Conservation (phyloP, 1,140 invertebrate genomes). For the Aporrectodea caliginosa region DNA sequence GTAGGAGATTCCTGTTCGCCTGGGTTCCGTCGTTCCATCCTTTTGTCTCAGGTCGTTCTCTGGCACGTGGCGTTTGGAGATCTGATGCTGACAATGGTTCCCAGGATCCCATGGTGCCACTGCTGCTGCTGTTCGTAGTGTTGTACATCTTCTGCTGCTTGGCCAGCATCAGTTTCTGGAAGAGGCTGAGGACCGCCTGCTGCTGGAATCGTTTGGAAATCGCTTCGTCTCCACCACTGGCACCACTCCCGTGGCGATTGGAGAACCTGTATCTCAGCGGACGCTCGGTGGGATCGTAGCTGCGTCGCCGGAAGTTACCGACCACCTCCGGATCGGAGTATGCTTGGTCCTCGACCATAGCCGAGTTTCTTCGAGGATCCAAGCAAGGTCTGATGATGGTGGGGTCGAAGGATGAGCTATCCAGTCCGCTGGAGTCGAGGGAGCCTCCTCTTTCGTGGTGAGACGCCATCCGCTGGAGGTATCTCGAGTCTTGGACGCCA, state of each 20-base stretch:
- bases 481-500: no score
- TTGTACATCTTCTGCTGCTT: background rate
- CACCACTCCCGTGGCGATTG: background rate
- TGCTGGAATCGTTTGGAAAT: background rate
- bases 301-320: background rate
- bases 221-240: background rate
- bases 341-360: background rate
- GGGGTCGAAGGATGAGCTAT: background rate
- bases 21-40: no score
- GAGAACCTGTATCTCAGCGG: background rate
- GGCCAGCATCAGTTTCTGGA: background rate
- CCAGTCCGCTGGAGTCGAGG: background rate
- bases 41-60: no score
- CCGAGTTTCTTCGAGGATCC: no score
- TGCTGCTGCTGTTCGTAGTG: slow-evolving; percentile 1
- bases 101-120: background rate
- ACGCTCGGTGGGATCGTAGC: background rate
- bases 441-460: background rate
- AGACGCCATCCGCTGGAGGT: no score
- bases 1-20: no score
- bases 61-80: no score
- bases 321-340: background rate
- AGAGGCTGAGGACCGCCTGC: background rate
- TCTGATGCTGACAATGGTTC: background rate
- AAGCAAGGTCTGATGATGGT: background rate